phyloP scores from a whole-genome alignment of 1,140 invertebrate species.

The Fopius arisanus region DNA sequence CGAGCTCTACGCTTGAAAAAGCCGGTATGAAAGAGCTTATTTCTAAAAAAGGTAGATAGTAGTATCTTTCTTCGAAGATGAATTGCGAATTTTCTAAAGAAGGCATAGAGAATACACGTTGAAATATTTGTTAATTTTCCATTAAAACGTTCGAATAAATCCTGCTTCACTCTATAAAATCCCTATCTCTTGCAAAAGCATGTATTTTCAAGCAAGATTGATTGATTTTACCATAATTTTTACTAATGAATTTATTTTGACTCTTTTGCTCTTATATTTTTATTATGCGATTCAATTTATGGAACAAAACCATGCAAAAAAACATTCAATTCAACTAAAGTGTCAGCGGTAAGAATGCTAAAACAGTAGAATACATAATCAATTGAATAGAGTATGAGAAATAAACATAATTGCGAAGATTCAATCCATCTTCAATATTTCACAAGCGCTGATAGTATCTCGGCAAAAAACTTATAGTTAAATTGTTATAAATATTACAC shows the following conservation, averaged over 20 bases:
- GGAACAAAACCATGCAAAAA: neutral
- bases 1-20: too few relatives aligned
- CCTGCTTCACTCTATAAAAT: too few relatives aligned
- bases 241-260: too few relatives aligned
- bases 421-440: slow-evolving; percentile 42
- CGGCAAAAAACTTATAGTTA: slow-evolving; percentile 48
- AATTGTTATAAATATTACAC: slow-evolving; percentile 62
- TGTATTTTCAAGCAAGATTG: neutral
- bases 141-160: too few relatives aligned
- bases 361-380: slow-evolving; percentile 1
- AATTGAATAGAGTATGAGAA: neutral
- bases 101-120: too few relatives aligned
- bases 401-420: slow-evolving; percentile 32
- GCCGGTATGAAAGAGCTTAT: too few relatives aligned
- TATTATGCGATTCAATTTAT: neutral
- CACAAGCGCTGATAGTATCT: slow-evolving; percentile 45
- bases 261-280: neutral
- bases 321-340: neutral
- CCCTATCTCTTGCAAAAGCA: neutral
- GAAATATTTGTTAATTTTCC: too few relatives aligned
- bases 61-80: too few relatives aligned
- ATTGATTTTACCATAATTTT: too few relatives aligned
- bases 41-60: too few relatives aligned
- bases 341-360: neutral
- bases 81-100: too few relatives aligned